phyloP scores from a whole-genome alignment of 2,888 invertebrate species.

The Meta bourneti region DNA sequence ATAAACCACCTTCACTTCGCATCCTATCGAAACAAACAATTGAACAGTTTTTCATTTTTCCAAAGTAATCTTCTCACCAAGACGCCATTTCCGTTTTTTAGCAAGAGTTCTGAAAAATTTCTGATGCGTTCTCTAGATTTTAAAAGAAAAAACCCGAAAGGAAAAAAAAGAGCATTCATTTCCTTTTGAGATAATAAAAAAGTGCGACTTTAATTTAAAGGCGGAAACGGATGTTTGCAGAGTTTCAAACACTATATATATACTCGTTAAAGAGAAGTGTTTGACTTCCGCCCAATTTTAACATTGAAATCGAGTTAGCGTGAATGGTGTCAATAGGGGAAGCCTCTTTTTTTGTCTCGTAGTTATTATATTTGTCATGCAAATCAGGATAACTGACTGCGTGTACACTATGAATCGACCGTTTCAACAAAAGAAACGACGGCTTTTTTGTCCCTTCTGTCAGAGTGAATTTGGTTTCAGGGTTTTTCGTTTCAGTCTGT shows the following conservation, averaged over 20 bases:
- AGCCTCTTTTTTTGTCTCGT: conserved; percentile 51
- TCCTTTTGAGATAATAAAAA: conserved; percentile 65
- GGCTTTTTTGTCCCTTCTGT: neutral
- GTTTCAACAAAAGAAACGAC: neutral
- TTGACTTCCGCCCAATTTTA: conserved; percentile 75
- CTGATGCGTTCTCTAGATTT: neutral
- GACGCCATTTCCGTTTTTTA: neutral
- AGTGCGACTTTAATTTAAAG: conserved; percentile 73
- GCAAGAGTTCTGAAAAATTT: neutral
- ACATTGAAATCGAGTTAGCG: conserved; percentile 67
- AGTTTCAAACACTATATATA: conserved; percentile 62
- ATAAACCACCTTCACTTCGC: too few relatives aligned
- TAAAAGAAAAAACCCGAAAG: conserved; percentile 22
- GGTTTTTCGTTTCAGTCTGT: neutral
- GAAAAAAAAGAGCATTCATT: conserved; percentile 53
- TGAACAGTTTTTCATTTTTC: too few relatives aligned
- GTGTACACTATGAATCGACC: conserved; percentile 30
- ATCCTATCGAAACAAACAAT: too few relatives aligned
- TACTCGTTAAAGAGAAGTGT: conserved; percentile 73
- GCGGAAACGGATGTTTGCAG: conserved; percentile 74
- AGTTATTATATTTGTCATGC: conserved; percentile 61
- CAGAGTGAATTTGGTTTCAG: neutral
- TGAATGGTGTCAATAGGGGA: conserved; percentile 47
- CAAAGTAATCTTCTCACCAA: neutral
- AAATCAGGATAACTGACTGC: conserved; percentile 44